These are phyloP conservation scores for Agrotis clavis DNA, from an alignment of 2,888 invertebrate genomes.

Conservation along the genomic window DNA sequence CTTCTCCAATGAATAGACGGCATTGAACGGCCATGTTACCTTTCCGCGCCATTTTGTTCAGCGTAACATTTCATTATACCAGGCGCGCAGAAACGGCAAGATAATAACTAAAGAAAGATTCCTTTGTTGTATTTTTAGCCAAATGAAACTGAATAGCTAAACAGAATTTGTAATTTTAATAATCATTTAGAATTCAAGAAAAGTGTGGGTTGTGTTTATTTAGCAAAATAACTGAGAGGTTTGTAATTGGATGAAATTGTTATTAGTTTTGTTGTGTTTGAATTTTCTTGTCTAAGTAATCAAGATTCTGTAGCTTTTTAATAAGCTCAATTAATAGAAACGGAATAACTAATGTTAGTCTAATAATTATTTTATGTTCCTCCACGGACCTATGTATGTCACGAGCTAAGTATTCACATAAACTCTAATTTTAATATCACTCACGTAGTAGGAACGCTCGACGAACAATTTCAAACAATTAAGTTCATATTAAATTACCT, in stretches of 20 bases:
- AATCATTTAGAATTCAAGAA: constrained; percentile 38
- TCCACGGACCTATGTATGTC: not conserved
- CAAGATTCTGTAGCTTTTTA: not conserved
- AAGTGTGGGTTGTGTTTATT: constrained; percentile 38
- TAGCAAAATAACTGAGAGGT: constrained; percentile 8
- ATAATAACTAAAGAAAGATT: constrained; percentile 33
- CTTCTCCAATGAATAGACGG: constrained; percentile 55
- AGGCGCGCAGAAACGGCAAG: constrained; percentile 34
- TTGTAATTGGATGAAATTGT: constrained; percentile 19
- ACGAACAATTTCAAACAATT: constrained; percentile 50
- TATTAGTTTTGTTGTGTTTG: constrained; percentile 15
- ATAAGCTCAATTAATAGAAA: not conserved
- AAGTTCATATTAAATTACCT: constrained; percentile 43
- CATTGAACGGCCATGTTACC: constrained; percentile 58
- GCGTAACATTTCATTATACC: constrained; percentile 54
- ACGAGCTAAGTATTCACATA: constrained; percentile 1
- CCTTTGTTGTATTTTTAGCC: constrained; percentile 40
- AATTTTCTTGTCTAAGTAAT: constrained; percentile 1
- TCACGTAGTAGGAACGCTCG: constrained; percentile 26
- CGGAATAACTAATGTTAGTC: not conserved
- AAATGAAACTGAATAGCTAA: constrained; percentile 32
- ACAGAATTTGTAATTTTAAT: constrained; percentile 46
- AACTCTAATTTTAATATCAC: constrained; percentile 32
- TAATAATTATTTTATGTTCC: not conserved
- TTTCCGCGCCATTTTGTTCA: constrained; percentile 50